Conservation (phyloP, 1,140 invertebrate species). For the Caenorhabditis remanei region DNA sequence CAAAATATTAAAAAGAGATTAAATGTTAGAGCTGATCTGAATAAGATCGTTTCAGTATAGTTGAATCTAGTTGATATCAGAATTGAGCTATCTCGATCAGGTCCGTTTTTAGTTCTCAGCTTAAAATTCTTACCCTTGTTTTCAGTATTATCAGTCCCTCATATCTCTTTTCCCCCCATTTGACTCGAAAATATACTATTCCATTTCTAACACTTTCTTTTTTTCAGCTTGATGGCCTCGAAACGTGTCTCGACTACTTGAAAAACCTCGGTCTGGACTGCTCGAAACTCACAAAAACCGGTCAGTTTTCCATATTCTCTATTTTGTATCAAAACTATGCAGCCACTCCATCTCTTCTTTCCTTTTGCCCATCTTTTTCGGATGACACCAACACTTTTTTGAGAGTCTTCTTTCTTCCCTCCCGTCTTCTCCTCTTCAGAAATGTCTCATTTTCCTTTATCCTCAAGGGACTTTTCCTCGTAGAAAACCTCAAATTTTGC, state of each 20-base stretch:
- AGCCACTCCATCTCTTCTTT: background rate
- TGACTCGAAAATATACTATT: background rate
- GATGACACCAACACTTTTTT: slow-evolving; percentile 45
- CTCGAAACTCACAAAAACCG: slow-evolving; percentile 52
- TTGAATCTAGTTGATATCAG: too few species aligned
- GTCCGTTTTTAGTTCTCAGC: too few species aligned
- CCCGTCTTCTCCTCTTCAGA: background rate
- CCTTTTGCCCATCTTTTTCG: slow-evolving; percentile 1
- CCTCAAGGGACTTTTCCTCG: slow-evolving; percentile 13
- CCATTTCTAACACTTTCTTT: background rate
- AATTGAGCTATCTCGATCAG: too few species aligned
- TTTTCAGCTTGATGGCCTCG: slow-evolving; percentile 52
- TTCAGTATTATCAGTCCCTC: too few species aligned
- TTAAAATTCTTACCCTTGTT: too few species aligned
- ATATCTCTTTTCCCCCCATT: background rate
- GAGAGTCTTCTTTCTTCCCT: slow-evolving; percentile 5
- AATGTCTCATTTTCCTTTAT: slow-evolving; percentile 36
- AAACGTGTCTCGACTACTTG: slow-evolving; percentile 49
- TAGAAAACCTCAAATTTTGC: slow-evolving; percentile 53
- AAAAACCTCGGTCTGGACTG: slow-evolving; percentile 44
- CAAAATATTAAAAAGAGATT: too few species aligned
- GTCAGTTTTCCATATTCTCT: slow-evolving; percentile 6
- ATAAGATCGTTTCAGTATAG: too few species aligned
- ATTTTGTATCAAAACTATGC: slow-evolving; percentile 45
- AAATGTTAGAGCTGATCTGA: too few species aligned